Conservation (phyloP, 1,140 invertebrate genomes). For the Lasaia peninsularis region DNA sequence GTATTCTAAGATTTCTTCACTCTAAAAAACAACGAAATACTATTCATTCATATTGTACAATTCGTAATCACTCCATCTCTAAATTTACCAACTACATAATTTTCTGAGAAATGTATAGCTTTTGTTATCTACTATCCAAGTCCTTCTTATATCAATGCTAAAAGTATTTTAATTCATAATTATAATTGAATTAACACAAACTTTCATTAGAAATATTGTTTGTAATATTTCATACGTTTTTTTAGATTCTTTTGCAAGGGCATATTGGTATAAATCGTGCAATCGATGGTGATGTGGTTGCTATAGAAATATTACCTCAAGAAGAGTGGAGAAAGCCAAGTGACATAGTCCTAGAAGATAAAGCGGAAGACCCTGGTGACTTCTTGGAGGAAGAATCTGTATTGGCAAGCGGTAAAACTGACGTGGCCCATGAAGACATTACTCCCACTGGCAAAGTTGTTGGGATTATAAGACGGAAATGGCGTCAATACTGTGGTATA, state of each 20-base stretch:
- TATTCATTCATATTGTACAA: too few species aligned
- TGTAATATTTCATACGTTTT: not conserved
- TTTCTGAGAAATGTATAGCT: too few species aligned
- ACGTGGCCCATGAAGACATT: constrained; percentile 45
- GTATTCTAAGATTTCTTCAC: too few species aligned
- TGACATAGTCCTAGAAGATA: constrained; percentile 90
- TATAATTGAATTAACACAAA: too few species aligned
- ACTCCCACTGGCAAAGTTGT: constrained; percentile 93
- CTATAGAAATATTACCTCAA: constrained; percentile 93
- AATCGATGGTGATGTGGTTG: constrained; percentile 97
- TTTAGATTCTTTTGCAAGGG: constrained; percentile 93
- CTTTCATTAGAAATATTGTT: constrained; percentile 13
- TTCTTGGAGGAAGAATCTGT: constrained; percentile 82
- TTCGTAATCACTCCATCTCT: too few species aligned
- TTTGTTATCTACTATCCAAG: too few species aligned
- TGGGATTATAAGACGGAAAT: constrained; percentile 96
- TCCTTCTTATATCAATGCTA: too few species aligned
- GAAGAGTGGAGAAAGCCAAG: constrained; percentile 92
- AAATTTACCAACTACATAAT: too few species aligned
- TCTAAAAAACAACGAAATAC: too few species aligned
- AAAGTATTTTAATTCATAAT: too few species aligned
- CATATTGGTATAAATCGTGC: constrained; percentile 92
- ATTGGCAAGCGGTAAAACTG: constrained; percentile 41
- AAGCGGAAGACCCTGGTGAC: constrained; percentile 84
- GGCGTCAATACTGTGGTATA: constrained; percentile 98